Percentiles rank a stretch among this genome's conserved stretches.
Conservation (phyloP, 2,888 invertebrate species). For the Crematogaster levior region DNA sequence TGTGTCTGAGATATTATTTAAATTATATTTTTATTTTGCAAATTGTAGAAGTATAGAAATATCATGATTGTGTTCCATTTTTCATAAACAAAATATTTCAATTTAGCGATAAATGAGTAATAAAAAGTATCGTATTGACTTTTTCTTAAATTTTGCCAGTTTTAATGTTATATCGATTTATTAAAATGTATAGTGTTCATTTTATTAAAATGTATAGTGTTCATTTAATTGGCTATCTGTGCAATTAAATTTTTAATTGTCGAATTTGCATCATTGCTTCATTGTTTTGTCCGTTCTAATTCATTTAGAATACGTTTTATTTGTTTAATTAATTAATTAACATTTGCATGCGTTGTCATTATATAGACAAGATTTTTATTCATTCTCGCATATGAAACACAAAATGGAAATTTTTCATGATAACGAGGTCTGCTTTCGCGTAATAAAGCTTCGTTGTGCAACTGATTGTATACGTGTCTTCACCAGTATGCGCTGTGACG, state of each 20-base stretch:
- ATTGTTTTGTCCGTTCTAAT: not conserved
- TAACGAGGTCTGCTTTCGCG: not conserved
- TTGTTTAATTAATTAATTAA: constrained; percentile 16
- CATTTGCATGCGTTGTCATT: not conserved
- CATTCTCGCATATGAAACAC: not conserved
- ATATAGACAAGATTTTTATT: not conserved
- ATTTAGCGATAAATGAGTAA: not conserved
- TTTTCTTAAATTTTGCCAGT: not conserved
- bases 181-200: too few species aligned
- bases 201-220: not conserved
- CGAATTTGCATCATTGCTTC: not conserved
- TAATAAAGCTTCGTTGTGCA: constrained; percentile 18
- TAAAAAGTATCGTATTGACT: not conserved
- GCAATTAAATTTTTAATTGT: not conserved
- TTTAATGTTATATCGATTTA: not conserved
- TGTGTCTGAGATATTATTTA: not conserved
- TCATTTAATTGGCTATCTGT: not conserved
- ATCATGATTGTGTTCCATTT: not conserved
- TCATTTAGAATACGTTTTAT: not conserved
- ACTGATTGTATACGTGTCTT: constrained; percentile 22
- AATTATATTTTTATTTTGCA: not conserved
- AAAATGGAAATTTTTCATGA: not conserved
- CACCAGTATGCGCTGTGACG: not conserved
- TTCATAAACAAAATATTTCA: not conserved
- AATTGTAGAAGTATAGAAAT: not conserved